Evolutionary conservation across 2,797 vertebrate genomes (phyloP).

Genomic region (Sparidentex hasta): DNA sequence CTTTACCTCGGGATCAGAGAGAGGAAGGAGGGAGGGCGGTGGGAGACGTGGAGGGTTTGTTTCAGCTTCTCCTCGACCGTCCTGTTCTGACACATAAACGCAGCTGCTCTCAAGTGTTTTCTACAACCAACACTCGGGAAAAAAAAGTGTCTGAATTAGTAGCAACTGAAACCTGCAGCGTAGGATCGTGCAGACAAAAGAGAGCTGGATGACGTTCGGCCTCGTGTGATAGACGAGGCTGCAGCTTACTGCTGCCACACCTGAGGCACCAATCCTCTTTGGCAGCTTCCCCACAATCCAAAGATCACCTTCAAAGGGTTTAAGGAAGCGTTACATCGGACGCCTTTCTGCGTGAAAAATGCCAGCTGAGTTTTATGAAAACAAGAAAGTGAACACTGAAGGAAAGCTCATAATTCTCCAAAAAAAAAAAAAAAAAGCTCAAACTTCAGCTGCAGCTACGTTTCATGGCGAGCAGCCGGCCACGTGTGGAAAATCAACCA

Average conservation of each 20-base stretch:
- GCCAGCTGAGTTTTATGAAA: neutral
- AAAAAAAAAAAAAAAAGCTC: neutral
- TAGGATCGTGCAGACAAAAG: neutral
- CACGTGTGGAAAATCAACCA: neutral
- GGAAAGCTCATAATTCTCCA: neutral
- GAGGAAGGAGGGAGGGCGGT: slow-evolving; percentile 34
- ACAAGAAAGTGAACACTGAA: neutral
- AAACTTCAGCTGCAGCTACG: neutral
- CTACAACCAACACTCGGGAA: rapidly evolving
- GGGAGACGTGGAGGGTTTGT: slow-evolving; percentile 16
- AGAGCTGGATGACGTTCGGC: slow-evolving; percentile 16
- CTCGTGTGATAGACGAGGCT: slow-evolving; percentile 29
- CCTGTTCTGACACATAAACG: neutral
- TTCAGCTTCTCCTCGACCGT: neutral
- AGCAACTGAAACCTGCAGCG: neutral
- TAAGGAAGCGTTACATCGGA: slow-evolving; percentile 34
- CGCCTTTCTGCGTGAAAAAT: neutral
- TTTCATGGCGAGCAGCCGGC: neutral
- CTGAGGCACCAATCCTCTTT: slow-evolving; percentile 69
- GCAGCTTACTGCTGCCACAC: slow-evolving; percentile 45
- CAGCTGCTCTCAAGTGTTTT: neutral
- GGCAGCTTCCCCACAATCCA: slow-evolving; percentile 49
- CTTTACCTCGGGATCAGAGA: slow-evolving; percentile 78
- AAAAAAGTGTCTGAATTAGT: rapidly evolving
- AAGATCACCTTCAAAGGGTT: slow-evolving; percentile 65